Conservation (phyloP, 37 sponge, comb jelly and placozoan species). For the Amphimedon queenslandica region DNA sequence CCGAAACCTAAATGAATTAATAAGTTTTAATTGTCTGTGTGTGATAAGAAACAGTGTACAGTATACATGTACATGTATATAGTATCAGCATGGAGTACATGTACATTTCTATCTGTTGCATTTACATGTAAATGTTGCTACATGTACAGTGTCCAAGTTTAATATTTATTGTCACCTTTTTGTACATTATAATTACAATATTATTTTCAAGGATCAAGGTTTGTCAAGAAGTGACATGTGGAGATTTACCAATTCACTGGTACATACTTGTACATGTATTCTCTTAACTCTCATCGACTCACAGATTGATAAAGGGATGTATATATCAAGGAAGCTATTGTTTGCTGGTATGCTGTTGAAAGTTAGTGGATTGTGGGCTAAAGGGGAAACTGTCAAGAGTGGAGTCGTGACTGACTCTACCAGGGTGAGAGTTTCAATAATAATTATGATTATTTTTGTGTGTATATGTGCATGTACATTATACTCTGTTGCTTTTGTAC, state of each 20-base stretch:
- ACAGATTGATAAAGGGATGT: conserved; percentile 49
- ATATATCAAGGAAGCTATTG: conserved; percentile 30
- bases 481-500: too few species aligned
- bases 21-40: too few species aligned
- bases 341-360: conserved; percentile 29
- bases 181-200: background rate
- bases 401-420: conserved; percentile 43
- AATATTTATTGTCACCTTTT: background rate
- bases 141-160: too few species aligned
- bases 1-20: too few species aligned
- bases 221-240: conserved; percentile 85
- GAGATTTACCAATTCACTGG: conserved; percentile 69
- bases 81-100: too few species aligned
- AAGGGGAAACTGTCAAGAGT: conserved; percentile 31
- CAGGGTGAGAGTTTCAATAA: conserved; percentile 26
- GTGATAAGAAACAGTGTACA: too few species aligned
- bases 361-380: conserved; percentile 36
- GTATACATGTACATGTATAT: too few species aligned
- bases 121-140: too few species aligned
- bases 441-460: too few species aligned
- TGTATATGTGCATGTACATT: too few species aligned
- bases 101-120: too few species aligned
- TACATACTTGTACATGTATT: conserved; percentile 21
- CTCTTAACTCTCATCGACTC: too few species aligned
- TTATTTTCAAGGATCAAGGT: conserved; percentile 42